Conservation (phyloP, 2,113 vertebrate species). For the Hippocampus abdominalis region DNA sequence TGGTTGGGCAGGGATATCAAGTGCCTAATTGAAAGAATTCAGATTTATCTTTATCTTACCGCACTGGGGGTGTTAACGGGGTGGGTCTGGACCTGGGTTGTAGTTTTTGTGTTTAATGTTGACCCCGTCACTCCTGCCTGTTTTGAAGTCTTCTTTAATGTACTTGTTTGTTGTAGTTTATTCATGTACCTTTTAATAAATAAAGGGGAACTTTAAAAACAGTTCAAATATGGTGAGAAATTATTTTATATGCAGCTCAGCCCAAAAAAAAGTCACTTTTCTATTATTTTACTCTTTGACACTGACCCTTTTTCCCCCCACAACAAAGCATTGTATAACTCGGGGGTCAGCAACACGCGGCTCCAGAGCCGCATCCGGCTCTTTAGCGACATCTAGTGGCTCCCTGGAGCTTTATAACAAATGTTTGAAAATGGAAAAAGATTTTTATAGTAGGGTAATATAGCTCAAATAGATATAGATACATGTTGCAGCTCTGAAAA, state of each 20-base stretch:
- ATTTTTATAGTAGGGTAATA: too few species aligned
- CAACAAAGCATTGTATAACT: conserved; percentile 19
- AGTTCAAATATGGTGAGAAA: conserved; percentile 2
- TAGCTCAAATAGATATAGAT: too few species aligned
- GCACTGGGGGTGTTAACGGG: conserved; percentile 57
- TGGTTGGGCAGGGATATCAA: conserved; percentile 66
- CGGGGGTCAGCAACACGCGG: too few species aligned
- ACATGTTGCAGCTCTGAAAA: too few species aligned
- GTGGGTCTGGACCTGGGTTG: conserved; percentile 43
- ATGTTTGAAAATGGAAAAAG: too few species aligned
- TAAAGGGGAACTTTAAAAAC: conserved; percentile 47
- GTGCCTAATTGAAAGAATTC: conserved; percentile 72
- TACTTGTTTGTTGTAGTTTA: conserved; percentile 68
- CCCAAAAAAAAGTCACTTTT: neutral
- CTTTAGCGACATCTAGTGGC: too few species aligned
- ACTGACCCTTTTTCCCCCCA: conserved; percentile 1
- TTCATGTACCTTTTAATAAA: conserved; percentile 69
- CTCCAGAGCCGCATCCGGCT: too few species aligned
- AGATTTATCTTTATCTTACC: conserved; percentile 67
- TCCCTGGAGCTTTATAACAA: too few species aligned
- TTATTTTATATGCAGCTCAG: conserved; percentile 14
- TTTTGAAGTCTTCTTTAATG: conserved; percentile 72
- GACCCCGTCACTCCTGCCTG: conserved; percentile 65
- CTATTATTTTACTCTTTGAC: neutral
- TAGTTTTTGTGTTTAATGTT: conserved; percentile 56